A percentile compares a stretch with the other conserved stretches of the same genome.
Conservation (phyloP, 2,113 vertebrate genomes). For the Platysternon megacephalum region DNA sequence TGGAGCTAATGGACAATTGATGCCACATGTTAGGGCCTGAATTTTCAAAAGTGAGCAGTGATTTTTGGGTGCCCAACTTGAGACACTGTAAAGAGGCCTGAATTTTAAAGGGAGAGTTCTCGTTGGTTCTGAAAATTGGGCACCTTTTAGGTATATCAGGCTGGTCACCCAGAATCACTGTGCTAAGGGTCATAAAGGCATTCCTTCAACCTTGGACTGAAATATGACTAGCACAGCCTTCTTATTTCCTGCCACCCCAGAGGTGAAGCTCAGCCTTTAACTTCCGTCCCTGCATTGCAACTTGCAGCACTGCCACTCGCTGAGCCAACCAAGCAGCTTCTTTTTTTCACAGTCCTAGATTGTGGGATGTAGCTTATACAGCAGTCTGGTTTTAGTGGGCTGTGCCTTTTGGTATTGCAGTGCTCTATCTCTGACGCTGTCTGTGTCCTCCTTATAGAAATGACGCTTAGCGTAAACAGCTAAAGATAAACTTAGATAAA, state of each 20-base stretch:
- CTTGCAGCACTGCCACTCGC: fast-evolving
- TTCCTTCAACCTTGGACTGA: background rate
- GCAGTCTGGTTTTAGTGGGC: background rate
- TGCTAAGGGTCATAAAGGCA: background rate
- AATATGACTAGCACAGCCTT: background rate
- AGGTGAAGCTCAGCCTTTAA: background rate
- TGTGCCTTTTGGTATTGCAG: background rate
- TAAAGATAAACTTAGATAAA: background rate
- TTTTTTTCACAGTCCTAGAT: background rate
- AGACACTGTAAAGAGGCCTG: background rate
- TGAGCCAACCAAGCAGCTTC: background rate
- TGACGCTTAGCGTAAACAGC: background rate
- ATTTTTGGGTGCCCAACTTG: background rate
- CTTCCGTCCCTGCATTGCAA: fast-evolving
- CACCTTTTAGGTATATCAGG: background rate
- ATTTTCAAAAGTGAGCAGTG: background rate
- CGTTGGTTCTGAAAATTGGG: background rate
- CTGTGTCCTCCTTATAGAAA: fast-evolving
- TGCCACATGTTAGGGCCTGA: background rate
- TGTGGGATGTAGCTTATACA: background rate
- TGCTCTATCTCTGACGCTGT: background rate
- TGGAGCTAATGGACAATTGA: background rate
- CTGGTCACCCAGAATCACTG: background rate
- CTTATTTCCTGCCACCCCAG: background rate
- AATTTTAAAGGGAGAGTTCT: background rate